Percentiles rank a stretch among this genome's conserved stretches.
Conservation (phyloP, 2,888 invertebrate species). For the Hydrotaea cyrtoneurina region DNA sequence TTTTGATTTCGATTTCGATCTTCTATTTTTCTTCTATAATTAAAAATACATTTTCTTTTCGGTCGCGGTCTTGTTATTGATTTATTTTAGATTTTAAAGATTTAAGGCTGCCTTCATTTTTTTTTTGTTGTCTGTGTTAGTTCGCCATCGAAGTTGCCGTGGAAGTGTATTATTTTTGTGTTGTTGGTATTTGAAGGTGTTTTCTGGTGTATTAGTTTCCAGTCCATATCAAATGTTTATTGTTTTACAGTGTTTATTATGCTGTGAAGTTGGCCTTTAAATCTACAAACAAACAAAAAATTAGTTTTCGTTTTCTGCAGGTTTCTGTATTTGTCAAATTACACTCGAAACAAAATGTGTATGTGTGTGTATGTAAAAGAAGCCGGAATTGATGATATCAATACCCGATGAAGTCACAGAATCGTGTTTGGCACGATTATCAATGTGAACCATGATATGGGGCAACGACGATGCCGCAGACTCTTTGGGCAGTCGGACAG, state of each 20-base stretch:
- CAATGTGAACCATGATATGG: too few relatives aligned
- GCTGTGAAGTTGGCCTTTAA: conserved; percentile 68
- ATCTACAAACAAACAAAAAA: conserved; percentile 38
- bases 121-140: background rate
- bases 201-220: conserved; percentile 64
- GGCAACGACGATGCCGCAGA: too few relatives aligned
- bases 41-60: conserved; percentile 23
- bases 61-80: conserved; percentile 47
- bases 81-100: conserved; percentile 47
- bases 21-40: conserved; percentile 36
- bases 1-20: background rate
- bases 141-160: background rate
- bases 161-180: background rate
- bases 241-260: conserved; percentile 55
- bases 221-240: conserved; percentile 63
- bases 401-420: too few relatives aligned
- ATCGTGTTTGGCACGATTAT: too few relatives aligned
- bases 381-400: too few relatives aligned
- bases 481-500: too few relatives aligned
- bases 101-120: conserved; percentile 20
- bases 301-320: conserved; percentile 31
- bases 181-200: conserved; percentile 66
- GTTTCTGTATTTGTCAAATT: conserved; percentile 33
- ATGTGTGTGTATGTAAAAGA: too few relatives aligned
- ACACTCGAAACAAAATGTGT: conserved; percentile 35